A percentile compares a stretch with the other conserved stretches of the same genome.
Evolutionary conservation across 2,113 vertebrate species (phyloP).

Genomic region (Anolis carolinensis): DNA sequence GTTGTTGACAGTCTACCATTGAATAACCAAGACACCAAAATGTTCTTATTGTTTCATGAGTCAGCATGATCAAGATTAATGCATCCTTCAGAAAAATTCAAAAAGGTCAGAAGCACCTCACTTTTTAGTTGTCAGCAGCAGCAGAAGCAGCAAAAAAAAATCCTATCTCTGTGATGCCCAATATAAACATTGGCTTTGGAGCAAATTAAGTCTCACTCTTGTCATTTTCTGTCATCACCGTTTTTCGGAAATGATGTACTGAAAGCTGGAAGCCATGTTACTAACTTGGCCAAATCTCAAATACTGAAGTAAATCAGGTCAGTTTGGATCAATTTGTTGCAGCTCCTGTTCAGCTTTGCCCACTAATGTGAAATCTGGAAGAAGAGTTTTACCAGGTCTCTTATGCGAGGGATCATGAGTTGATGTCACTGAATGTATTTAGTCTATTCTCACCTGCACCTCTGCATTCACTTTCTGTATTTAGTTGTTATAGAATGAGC

Average conservation of each 20-base stretch:
- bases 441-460: too few species aligned
- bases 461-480: too few species aligned
- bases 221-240: background rate
- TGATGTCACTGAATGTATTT: too few species aligned
- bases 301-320: background rate
- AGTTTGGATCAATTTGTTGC: background rate
- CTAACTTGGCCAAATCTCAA: too few species aligned
- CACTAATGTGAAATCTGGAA: too few species aligned
- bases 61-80: slow-evolving; percentile 67
- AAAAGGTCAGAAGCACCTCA: slow-evolving; percentile 66
- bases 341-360: too few species aligned
- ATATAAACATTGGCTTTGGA: background rate
- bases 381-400: too few species aligned
- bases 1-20: slow-evolving; percentile 64
- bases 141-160: slow-evolving; percentile 11
- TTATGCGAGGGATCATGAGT: too few species aligned
- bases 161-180: background rate
- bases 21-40: slow-evolving; percentile 59
- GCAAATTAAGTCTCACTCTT: background rate
- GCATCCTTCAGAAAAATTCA: slow-evolving; percentile 57
- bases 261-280: background rate
- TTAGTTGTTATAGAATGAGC: too few species aligned
- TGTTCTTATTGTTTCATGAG: slow-evolving; percentile 67
- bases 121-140: slow-evolving; percentile 5
- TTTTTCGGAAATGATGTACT: background rate